Evolutionary conservation across 2,888 invertebrate species (phyloP).

Genomic region (Acanthosepion lycidas): DNA sequence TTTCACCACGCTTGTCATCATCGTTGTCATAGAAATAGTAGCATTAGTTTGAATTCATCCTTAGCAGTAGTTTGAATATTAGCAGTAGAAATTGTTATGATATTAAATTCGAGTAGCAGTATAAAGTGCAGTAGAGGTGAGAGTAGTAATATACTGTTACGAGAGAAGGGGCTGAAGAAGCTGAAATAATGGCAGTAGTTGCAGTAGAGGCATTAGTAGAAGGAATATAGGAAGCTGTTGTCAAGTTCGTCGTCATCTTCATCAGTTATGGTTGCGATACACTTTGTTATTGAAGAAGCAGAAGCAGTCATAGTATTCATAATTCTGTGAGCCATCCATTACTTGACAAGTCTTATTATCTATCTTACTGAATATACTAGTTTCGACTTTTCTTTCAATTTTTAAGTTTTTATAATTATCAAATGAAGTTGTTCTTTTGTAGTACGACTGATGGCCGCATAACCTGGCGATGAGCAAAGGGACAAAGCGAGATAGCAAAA

Average conservation of each 20-base stretch:
- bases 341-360: no score
- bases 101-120: neutral
- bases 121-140: neutral
- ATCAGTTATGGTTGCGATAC: neutral
- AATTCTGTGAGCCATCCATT: neutral
- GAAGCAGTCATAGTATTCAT: neutral
- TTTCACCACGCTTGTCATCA: neutral
- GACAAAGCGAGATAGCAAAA: no score
- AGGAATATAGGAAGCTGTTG: neutral
- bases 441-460: no score
- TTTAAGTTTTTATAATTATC: no score
- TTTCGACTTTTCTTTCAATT: no score
- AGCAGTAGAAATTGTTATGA: slow-evolving; percentile 35
- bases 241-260: neutral
- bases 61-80: neutral
- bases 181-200: neutral
- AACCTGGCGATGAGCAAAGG: no score
- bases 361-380: no score
- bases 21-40: neutral
- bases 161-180: neutral
- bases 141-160: neutral
- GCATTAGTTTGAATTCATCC: neutral
- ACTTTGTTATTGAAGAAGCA: neutral
- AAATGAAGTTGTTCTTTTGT: no score
- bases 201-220: slow-evolving; percentile 11